Evolutionary conservation across 2,888 invertebrate genomes (phyloP), one percentile per base, ranked within the genome.

Genomic region (Tenthredo notha): DNA sequence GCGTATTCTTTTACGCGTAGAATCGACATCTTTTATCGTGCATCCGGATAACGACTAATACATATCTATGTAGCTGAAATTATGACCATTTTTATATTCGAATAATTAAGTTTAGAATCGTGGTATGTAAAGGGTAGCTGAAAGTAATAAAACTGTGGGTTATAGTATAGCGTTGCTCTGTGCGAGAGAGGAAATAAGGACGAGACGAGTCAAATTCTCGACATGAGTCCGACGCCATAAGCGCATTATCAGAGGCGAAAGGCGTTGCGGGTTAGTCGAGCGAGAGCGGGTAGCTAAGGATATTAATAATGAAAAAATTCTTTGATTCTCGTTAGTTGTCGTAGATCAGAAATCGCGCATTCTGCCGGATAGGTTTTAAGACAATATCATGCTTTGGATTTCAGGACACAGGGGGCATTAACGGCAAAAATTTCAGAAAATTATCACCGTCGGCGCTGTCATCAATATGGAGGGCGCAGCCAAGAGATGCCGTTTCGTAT

Each of bases 371-470:
- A 91, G 91, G 91, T 92, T 90, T 90, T 90, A 92, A 91, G 92
- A 91, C 90, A 90, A 90, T 90, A 89, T 89, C 90, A 88, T 92
- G 93, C 92, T 93, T 92, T 92, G 92, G 91, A 91, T 91, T 90
- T 94, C 88, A 94, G 93, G 94, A 94, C 94, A 94, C 94, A 95
- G 95, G 95, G 95, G 95, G 95, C 95, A 95, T 95, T 95, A 94
- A 94, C 94, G 94, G 94, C 94, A 94, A 95, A 95, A 95, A 95
- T 95, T 95, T 95, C 95, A 93, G 93, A 94, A 95, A 95, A 95
- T 95, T 95, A 95, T 95, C 95, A 95, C 95, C 94, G 95, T 94
- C 95, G 95, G 95, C 95, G 95, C 95, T 95, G 95, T 94, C 95
- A 95, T 95, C 95, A 95, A 95, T 94, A 94, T 94, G 94, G 94